Conservation (phyloP, 2,888 invertebrate species). For the Drosophila pegasa region DNA sequence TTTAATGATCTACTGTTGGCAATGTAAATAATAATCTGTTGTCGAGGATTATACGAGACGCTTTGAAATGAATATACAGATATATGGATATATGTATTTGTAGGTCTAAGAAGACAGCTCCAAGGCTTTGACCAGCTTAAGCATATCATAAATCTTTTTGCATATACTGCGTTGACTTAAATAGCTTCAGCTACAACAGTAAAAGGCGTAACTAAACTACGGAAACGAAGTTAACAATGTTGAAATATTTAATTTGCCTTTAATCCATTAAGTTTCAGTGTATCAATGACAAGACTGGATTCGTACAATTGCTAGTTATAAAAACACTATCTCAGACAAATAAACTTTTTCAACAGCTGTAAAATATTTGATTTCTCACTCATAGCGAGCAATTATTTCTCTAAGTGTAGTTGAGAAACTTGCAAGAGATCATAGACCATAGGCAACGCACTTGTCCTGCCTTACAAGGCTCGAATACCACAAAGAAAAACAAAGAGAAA, state of each 20-base stretch:
- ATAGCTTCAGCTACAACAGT: not conserved
- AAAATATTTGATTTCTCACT: not conserved
- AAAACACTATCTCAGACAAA: not conserved
- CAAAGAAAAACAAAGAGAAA: constrained; percentile 10
- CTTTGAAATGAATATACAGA: constrained; percentile 21
- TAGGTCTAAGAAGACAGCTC: constrained; percentile 34
- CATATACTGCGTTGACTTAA: not conserved
- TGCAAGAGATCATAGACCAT: constrained; percentile 29
- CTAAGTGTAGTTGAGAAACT: constrained; percentile 64
- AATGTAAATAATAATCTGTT: constrained; percentile 56
- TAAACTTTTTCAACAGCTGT: not conserved
- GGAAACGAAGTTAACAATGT: not conserved
- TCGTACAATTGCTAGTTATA: not conserved
- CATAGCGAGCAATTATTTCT: constrained; percentile 27
- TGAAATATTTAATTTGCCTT: not conserved
- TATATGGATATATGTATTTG: not conserved
- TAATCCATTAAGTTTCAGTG: not conserved
- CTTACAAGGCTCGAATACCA: constrained; percentile 62
- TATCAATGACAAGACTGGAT: not conserved
- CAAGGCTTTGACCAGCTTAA: constrained; percentile 53
- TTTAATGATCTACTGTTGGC: constrained; percentile 53
- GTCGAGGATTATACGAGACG: constrained; percentile 36
- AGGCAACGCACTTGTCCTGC: constrained; percentile 65
- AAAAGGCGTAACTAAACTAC: not conserved
- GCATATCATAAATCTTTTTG: constrained; percentile 9